phyloP scores from a whole-genome alignment of 2,888 invertebrate species.

The Drosophila anceps region DNA sequence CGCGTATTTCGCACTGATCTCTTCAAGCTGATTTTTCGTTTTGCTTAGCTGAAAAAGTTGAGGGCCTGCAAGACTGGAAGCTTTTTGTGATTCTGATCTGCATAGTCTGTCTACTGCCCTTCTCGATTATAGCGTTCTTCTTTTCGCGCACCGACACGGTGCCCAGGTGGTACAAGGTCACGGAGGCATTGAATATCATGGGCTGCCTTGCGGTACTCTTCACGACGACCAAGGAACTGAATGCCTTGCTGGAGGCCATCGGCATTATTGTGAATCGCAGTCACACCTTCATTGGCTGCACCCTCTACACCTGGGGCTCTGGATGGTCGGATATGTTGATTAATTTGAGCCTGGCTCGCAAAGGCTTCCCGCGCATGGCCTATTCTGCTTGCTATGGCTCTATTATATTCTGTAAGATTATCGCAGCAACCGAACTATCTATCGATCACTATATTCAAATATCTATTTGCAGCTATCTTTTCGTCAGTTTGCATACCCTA shows the following conservation, averaged over 20 bases:
- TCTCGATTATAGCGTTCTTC: neutral
- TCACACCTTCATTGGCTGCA: constrained; percentile 45
- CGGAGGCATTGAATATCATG: constrained; percentile 2
- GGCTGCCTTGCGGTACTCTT: constrained; percentile 14
- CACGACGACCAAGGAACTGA: constrained; percentile 27
- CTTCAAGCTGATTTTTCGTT: neutral
- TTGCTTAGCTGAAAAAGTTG: neutral
- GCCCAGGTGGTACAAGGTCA: constrained; percentile 32
- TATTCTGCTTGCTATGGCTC: constrained; percentile 41
- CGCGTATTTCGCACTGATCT: fast-evolving
- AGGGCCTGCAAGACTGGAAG: neutral
- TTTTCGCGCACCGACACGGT: constrained; percentile 35
- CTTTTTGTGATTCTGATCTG: fast-evolving
- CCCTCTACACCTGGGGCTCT: constrained; percentile 47
- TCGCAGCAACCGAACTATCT: neutral
- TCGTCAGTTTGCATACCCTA: constrained; percentile 29
- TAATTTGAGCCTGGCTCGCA: constrained; percentile 23
- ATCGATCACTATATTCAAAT: neutral
- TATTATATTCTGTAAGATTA: constrained; percentile 31
- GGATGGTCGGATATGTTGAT: constrained; percentile 28
- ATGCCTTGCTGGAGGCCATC: constrained; percentile 33
- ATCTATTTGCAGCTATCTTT: constrained; percentile 22
- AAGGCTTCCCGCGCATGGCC: constrained; percentile 51
- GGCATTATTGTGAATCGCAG: constrained; percentile 39
- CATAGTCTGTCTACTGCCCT: neutral